Conservation (phyloP, 1,140 invertebrate genomes). For the Orius laevigatus region DNA sequence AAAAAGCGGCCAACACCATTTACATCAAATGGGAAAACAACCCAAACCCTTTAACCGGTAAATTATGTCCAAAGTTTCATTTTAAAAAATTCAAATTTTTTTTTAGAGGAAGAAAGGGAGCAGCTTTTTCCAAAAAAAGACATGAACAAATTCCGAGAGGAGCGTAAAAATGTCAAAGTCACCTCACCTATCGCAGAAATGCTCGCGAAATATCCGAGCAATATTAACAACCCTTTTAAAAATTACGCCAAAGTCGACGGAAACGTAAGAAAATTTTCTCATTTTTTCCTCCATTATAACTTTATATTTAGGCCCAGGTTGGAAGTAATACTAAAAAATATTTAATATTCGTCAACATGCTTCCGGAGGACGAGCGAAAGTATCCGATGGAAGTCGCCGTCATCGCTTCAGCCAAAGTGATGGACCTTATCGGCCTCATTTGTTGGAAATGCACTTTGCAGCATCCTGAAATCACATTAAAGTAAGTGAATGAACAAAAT, state of each 20-base stretch:
- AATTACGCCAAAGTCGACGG: constrained; percentile 88
- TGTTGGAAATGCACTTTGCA: constrained; percentile 54
- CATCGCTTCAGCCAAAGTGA: constrained; percentile 65
- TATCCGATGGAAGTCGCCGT: constrained; percentile 74
- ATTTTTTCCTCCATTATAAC: constrained; percentile 1
- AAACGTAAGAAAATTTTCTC: constrained; percentile 32
- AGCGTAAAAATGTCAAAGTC: constrained; percentile 20
- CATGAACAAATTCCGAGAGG: constrained; percentile 31
- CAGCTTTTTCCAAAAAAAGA: constrained; percentile 47
- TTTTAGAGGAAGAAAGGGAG: constrained; percentile 38
- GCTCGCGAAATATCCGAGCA: constrained; percentile 51
- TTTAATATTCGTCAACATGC: constrained; percentile 75
- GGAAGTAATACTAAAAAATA: constrained; percentile 60
- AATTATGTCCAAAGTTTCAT: no score
- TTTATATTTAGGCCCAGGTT: constrained; percentile 40
- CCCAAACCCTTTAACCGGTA: constrained; percentile 16
- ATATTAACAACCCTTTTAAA: constrained; percentile 68
- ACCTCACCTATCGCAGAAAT: constrained; percentile 49
- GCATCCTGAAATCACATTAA: constrained; percentile 33
- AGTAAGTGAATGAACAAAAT: constrained; percentile 29
- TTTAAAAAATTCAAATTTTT: background rate
- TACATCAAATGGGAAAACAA: constrained; percentile 53
- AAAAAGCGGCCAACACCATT: constrained; percentile 60
- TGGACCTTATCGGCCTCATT: constrained; percentile 85
- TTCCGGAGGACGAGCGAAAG: constrained; percentile 55